Evolutionary conservation across 2,888 invertebrate species (phyloP).

Genomic region (Ectemnius continuus): DNA sequence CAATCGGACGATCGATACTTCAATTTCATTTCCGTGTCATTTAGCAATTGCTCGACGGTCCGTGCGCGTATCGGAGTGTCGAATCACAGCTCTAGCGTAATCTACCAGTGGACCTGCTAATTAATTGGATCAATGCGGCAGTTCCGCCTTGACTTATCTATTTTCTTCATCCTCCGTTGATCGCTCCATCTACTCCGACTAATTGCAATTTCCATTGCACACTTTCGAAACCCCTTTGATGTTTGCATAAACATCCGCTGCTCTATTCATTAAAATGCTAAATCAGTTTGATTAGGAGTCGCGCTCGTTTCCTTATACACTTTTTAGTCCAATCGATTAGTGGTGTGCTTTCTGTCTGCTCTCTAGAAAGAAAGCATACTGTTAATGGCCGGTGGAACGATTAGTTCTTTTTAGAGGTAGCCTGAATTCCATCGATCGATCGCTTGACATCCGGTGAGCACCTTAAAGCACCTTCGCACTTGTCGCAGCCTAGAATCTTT

Average conservation of each 20-base stretch:
- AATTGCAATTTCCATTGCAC: no score
- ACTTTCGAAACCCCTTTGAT: neutral
- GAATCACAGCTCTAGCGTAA: neutral
- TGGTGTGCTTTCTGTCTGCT: no score
- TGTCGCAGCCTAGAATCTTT: slow-evolving; percentile 19
- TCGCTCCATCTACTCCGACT: no score
- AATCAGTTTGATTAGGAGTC: no score
- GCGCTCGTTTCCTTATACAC: no score
- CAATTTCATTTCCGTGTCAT: neutral
- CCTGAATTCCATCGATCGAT: slow-evolving; percentile 6
- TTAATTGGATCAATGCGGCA: neutral
- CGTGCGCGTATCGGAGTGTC: neutral
- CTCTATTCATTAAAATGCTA: neutral
- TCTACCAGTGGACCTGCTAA: neutral
- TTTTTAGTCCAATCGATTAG: no score
- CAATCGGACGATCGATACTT: slow-evolving; percentile 6
- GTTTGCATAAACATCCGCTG: neutral
- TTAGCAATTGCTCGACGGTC: slow-evolving; percentile 4
- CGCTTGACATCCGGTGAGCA: no score
- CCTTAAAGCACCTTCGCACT: slow-evolving; percentile 6
- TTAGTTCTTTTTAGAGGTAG: no score
- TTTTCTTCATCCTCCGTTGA: no score
- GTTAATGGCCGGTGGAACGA: no score
- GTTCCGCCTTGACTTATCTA: no score
- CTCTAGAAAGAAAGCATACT: no score